Conservation (phyloP, 2,797 vertebrate species). For the Typhlichthys eigenmanni region DNA sequence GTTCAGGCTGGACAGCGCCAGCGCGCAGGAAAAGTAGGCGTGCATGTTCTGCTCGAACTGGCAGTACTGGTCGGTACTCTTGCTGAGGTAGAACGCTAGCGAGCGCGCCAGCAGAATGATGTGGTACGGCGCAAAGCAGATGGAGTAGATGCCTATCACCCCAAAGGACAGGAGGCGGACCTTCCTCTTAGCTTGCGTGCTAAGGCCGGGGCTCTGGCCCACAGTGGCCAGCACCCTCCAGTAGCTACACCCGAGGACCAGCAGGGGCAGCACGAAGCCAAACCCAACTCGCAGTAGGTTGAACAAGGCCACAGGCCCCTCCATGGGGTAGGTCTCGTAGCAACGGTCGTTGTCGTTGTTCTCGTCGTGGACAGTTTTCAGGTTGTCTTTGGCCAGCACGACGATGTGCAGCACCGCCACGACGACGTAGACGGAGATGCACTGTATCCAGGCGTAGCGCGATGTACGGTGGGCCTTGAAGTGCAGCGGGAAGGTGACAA, state of each 20-base stretch:
- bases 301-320: slow-evolving; percentile 47
- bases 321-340: slow-evolving; percentile 78
- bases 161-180: slow-evolving; percentile 75
- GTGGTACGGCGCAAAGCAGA: slow-evolving; percentile 82
- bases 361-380: slow-evolving; percentile 54
- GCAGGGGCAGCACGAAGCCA: slow-evolving; percentile 73
- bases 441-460: slow-evolving; percentile 67
- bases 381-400: slow-evolving; percentile 61
- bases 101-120: slow-evolving; percentile 73
- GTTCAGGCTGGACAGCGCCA: slow-evolving; percentile 80
- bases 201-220: slow-evolving; percentile 69
- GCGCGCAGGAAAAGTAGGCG: slow-evolving; percentile 65
- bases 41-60: slow-evolving; percentile 64
- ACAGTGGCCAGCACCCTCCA: slow-evolving; percentile 74
- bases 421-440: slow-evolving; percentile 44
- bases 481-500: slow-evolving; percentile 70
- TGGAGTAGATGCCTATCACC: slow-evolving; percentile 77
- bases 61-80: slow-evolving; percentile 32
- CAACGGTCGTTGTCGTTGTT: slow-evolving; percentile 39
- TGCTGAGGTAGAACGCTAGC: slow-evolving; percentile 45
- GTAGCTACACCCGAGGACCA: slow-evolving; percentile 73
- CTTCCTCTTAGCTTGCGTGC: slow-evolving; percentile 68
- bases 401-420: slow-evolving; percentile 58
- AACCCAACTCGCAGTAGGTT: slow-evolving; percentile 71
- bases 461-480: slow-evolving; percentile 60